Percentiles rank a stretch among this genome's conserved stretches.
These are phyloP conservation scores for Yponomeuta plumbellus DNA, from an alignment of 2,888 invertebrate genomes.

Conservation along the genomic window DNA sequence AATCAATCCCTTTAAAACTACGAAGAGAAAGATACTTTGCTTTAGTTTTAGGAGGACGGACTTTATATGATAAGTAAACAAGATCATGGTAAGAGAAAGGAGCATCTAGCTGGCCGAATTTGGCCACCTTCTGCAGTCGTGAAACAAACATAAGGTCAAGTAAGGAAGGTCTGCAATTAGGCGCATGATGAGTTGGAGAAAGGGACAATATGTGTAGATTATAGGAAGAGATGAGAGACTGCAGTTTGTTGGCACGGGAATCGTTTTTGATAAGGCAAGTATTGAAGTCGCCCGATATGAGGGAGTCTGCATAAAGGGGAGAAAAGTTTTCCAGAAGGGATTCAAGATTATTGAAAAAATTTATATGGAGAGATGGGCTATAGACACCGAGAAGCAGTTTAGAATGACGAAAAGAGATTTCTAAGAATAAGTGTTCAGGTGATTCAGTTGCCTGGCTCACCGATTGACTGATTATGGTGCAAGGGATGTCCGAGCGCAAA, in stretches of 20 bases:
- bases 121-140: too few relatives aligned
- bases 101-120: slow-evolving; percentile 11
- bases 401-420: slow-evolving; percentile 13
- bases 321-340: slow-evolving; percentile 1
- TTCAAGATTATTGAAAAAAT: slow-evolving; percentile 21
- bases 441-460: too few relatives aligned
- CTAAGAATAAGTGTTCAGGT: slow-evolving; percentile 19
- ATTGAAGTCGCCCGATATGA: slow-evolving; percentile 23
- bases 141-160: too few relatives aligned
- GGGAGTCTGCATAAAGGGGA: slow-evolving; percentile 13
- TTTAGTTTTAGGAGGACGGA: not conserved
- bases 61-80: not conserved
- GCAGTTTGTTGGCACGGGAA: too few relatives aligned
- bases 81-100: slow-evolving; percentile 10
- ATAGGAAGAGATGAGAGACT: too few relatives aligned
- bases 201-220: too few relatives aligned
- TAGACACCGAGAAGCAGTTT: slow-evolving; percentile 21
- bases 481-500: too few relatives aligned
- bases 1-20: slow-evolving; percentile 19
- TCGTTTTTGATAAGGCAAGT: too few relatives aligned
- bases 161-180: too few relatives aligned
- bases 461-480: too few relatives aligned
- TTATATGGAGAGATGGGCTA: slow-evolving; percentile 16
- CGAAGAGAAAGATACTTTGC: slow-evolving; percentile 15
- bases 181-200: too few relatives aligned